Evolutionary conservation across 2,797 vertebrate genomes (phyloP), one percentile per base, ranked within the genome.

Genomic region (Huso huso): DNA sequence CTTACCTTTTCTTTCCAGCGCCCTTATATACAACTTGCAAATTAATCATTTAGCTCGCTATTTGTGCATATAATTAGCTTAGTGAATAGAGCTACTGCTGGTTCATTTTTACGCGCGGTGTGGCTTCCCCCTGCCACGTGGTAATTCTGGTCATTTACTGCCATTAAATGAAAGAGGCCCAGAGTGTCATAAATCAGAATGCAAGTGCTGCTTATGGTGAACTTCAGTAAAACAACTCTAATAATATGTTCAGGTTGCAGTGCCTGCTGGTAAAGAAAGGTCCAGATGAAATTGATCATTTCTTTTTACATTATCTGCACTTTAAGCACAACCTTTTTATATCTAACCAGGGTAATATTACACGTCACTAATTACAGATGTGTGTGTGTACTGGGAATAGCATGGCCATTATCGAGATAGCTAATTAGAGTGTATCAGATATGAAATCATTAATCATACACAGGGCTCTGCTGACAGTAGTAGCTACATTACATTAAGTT

Each of bases 361-460:
- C 37, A 37, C 37, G 37, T 37, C 37, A 37, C 4, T 37, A 76
- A 70, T 75, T 75, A 66, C 62, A 49, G 66, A 66, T 66, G 63
- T 66, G 58, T 62, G 52, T 8, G 53, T 65, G 6, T 10, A 6
- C 6, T 65, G 63, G 63, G 67, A 67, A 66, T 68, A 71, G 64
- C 49, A 68, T 69, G 71, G 61, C 64, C 48, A 48, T 66, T 48
- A 65, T 77, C 71, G 72, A 76, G 74, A 68, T 67, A 70, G 77
- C 81, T 85, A 84, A 85, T 88, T 83, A 82, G 75, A 82, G 72
- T 73, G 68, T 67, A 82, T 75, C 68, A 73, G 74, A 80, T 83
- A 82, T 82, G 75, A 85, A 83, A 75, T 77, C 79, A 83, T 87
- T 83, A 83, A 85, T 87, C 78, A 82, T 70, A 69, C n/a, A 60